Evolutionary conservation across 2,797 vertebrate species (phyloP).

Genomic region (Coregonus ussuriensis): DNA sequence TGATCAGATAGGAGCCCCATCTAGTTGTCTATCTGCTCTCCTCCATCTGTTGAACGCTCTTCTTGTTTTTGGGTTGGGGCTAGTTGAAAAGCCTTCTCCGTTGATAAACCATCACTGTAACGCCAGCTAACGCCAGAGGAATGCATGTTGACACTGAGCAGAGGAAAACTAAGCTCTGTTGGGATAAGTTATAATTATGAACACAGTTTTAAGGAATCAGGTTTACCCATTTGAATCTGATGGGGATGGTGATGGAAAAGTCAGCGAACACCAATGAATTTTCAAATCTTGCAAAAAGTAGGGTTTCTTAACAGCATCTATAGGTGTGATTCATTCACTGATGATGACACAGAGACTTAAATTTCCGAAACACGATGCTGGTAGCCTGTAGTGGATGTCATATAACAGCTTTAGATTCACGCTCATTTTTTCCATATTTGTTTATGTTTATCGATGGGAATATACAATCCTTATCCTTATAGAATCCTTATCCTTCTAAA

Average conservation of each 20-base stretch:
- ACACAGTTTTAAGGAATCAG: conserved; percentile 31
- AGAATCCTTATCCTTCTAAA: neutral
- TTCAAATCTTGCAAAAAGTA: neutral
- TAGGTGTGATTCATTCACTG: conserved; percentile 15
- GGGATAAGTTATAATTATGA: conserved; percentile 47
- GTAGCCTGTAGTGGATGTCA: neutral
- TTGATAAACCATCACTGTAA: conserved; percentile 47
- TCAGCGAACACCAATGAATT: conserved; percentile 3
- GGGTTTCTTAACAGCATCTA: conserved; percentile 40
- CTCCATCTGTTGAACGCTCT: conserved; percentile 35
- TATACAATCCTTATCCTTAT: neutral
- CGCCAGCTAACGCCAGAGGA: conserved; percentile 25
- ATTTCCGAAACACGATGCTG: conserved; percentile 17
- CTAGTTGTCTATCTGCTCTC: conserved; percentile 27
- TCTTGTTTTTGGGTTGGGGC: conserved; percentile 36
- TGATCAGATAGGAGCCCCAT: conserved; percentile 43
- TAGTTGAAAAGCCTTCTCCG: conserved; percentile 19
- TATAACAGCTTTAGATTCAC: neutral
- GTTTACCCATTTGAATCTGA: conserved; percentile 26
- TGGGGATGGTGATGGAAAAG: conserved; percentile 26
- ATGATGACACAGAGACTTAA: neutral
- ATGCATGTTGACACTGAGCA: conserved; percentile 38
- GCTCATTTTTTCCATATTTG: no score
- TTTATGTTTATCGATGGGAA: neutral
- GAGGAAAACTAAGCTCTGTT: conserved; percentile 33